A percentile compares a stretch with the other conserved stretches of the same genome.
Conservation (phyloP, 30 jellyfish, hydroid and myxozoan genomes). For the Sanderia malayensis region DNA sequence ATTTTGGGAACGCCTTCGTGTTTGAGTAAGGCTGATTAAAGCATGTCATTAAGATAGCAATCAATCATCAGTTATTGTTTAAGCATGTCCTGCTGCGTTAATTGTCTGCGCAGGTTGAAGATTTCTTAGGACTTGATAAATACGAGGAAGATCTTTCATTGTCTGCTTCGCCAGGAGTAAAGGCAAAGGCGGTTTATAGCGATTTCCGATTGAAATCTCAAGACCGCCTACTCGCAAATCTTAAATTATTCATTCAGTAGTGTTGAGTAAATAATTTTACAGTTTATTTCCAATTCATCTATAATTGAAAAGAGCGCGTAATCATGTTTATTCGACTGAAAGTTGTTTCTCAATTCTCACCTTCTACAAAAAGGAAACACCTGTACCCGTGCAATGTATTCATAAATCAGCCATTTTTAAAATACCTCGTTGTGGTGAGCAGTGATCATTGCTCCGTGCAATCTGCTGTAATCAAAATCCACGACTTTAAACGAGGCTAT, state of each 20-base stretch:
- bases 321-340: too few relatives aligned
- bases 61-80: not conserved
- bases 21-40: not conserved
- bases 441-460: too few relatives aligned
- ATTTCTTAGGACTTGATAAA: not conserved
- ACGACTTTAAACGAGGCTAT: too few relatives aligned
- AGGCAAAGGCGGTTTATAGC: not conserved
- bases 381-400: too few relatives aligned
- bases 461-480: too few relatives aligned
- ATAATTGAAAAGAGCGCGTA: not conserved
- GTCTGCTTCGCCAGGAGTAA: not conserved
- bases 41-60: not conserved
- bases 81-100: not conserved
- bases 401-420: too few relatives aligned
- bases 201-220: not conserved
- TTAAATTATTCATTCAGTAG: not conserved
- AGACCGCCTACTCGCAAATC: slow-evolving; percentile 1
- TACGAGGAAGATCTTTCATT: too few relatives aligned
- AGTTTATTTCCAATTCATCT: not conserved
- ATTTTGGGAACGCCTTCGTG: not conserved
- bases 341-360: too few relatives aligned
- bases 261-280: not conserved
- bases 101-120: not conserved
- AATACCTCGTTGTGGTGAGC: too few relatives aligned
- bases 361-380: too few relatives aligned